phyloP scores from a whole-genome alignment of 2,797 vertebrate species.

The Sebastes minor region DNA sequence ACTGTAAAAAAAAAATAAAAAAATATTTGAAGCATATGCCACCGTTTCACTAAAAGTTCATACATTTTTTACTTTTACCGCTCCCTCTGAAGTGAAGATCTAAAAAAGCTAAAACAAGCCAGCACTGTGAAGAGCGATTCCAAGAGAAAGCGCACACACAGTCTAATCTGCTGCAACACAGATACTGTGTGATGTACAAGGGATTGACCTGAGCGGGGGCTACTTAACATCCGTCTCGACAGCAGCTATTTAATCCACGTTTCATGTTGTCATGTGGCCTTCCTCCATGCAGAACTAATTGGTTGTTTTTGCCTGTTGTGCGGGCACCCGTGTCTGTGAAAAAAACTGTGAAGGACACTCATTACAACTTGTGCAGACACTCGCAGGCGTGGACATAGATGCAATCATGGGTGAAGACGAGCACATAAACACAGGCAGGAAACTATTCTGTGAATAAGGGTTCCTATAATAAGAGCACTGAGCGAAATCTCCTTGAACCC shows the following conservation, averaged over 20 bases:
- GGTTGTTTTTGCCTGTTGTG: slow-evolving; percentile 67
- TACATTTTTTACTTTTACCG: slow-evolving; percentile 28
- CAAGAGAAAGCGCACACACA: slow-evolving; percentile 1
- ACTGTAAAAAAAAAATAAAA: neutral
- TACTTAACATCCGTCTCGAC: slow-evolving; percentile 50
- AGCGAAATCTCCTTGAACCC: slow-evolving; percentile 70
- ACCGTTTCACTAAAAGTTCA: slow-evolving; percentile 7
- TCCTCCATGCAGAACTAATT: slow-evolving; percentile 71
- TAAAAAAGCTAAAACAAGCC: slow-evolving; percentile 31
- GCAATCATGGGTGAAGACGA: slow-evolving; percentile 35
- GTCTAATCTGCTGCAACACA: slow-evolving; percentile 54
- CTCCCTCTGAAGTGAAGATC: slow-evolving; percentile 39
- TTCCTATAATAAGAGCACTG: slow-evolving; percentile 37
- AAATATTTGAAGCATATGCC: neutral
- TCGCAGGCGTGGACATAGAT: slow-evolving; percentile 8
- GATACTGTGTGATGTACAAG: slow-evolving; percentile 35
- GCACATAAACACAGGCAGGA: slow-evolving; percentile 28
- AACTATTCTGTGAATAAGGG: slow-evolving; percentile 26
- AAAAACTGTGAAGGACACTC: slow-evolving; percentile 70
- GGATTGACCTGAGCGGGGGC: slow-evolving; percentile 48
- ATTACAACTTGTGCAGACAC: slow-evolving; percentile 43
- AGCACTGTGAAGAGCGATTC: slow-evolving; percentile 23
- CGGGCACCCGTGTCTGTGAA: slow-evolving; percentile 16
- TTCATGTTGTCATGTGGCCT: slow-evolving; percentile 61
- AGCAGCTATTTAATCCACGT: slow-evolving; percentile 64